Base-by-base conservation (phyloP, 2,888 invertebrate genomes). In the Aethes cnicana region DNA sequence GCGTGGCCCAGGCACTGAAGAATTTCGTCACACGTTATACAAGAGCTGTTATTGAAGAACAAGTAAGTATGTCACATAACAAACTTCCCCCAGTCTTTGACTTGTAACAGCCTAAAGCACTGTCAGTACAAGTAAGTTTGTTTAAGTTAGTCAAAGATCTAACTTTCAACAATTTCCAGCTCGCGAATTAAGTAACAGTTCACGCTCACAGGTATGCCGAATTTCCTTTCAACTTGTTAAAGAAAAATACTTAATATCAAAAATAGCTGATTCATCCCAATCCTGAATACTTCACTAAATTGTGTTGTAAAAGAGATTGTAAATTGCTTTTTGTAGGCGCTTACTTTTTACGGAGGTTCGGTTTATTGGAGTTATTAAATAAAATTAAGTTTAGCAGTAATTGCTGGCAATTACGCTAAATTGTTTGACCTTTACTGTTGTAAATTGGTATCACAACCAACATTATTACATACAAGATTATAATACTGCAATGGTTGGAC, bases 81-180 rank as follows among this genome's bases (percentile, higher is more conserved):
- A 28, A 50, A 37, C 43, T 44, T 43, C 36, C 44, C 36, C 30
- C 43, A 33, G 14, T 44, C n/a, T n/a, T 36, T 23, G 25, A 17
- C 37, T 25, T 37, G 18, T 23, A 44, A 37, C 20, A 17, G 28
- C 36, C 8, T 30, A 41, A 11, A 26, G 39, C 23, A n/a, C 25
- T 17, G 8, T 9, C 14, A 30, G 26, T 18, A 17, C 21, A 32
- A 12, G 36, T 33, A 49, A n/a, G n/a, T n/a, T n/a, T n/a, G n/a
- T 44, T 37, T 25, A 50, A 44, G 37, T 37, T 44, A 25, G 12
- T 33, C 23, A n/a, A 23, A 30, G 21, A 43, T 23, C 28, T 23
- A 32, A 44, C 43, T 44, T 50, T 32, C 11, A 23, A 35, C 48
- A 44, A 44, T 17, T 43, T 42, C 9, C 17, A 25, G 14, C 16